Evolutionary conservation across 23 tunicate genomes (phyloP), one percentile per base, ranked within the genome.

Genomic region (Trididemnum nubilum): DNA sequence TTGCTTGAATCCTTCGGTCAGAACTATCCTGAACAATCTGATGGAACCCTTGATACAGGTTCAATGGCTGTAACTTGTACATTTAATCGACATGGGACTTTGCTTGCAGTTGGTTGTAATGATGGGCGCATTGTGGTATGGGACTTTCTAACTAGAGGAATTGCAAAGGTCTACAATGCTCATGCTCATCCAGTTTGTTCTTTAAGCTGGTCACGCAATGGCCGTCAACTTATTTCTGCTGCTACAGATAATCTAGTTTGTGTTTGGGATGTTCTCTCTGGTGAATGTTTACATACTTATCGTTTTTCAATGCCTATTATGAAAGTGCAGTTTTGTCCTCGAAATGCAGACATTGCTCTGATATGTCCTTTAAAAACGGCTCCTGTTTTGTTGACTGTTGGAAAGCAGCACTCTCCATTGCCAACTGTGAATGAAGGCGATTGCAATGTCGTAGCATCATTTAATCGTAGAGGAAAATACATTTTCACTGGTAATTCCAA

Each of bases 111-210:
- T 30, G 99, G 99, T 5, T 96, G 99, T 72, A 96, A 91, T 65
- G 99, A 96, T 84, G 99, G 99, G 9, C 58, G 99, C 39, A 91
- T 96, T 44, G 99, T 89, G 36, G 96, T 96, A 0, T 96, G 94
- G 94, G 99, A 96, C 64, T 96, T 96, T 75, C 38, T 96, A 2
- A 96, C 99, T 15, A 82, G 99, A 67, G 97, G 99, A 57, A 91
- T 87, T 26, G 97, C 99, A 0, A 96, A 96, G 73, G 91, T 91
- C 0, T 91, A 91, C 73, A 81, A 85, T 44, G 99, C 99, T 15
- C 99, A 96, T 78, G 91, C 96, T 0, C 97, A 91, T 34, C 87
- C 99, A 1, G 94, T 96, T 12, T 95, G 99, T 72, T 95, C 96
- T 19, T 44, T 95, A 40, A 80, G 93, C 82, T 91, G 97, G 97